Evolutionary conservation across 2,797 vertebrate species (phyloP), one percentile per base, ranked within the genome.

Genomic region (Pipistrellus kuhlii): DNA sequence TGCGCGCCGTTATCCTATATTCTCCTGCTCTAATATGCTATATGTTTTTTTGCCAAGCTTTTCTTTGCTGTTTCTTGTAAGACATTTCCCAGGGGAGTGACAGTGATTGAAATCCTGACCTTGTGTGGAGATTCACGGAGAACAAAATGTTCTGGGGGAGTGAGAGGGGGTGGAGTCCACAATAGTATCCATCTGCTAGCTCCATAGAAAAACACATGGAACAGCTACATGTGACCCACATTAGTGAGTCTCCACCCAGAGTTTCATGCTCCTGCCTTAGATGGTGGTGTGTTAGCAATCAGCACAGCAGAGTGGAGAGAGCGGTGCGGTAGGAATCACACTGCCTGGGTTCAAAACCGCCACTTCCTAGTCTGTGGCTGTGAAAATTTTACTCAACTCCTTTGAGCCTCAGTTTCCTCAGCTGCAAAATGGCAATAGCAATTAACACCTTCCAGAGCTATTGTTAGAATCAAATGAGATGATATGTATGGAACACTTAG

Each of bases 21-120:
- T 83, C 77, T 85, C 38, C 44, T 64, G n/a, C n/a, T 88, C 25
- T 53, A 51, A 48, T 18, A 57, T 20, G 53, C 76, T 93, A 15
- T 21, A 0, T 1, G 41, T 46, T 66, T 94, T 62, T 41, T 48
- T 32, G 14, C 64, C 73, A 59, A 77, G 78, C 2, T 94, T 95
- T 85, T 87, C 32, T 32, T 93, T 71, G 21, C 73, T 94, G 21
- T 80, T 93, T 91, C 88, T 90, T 87, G 35, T 82, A 75, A 90
- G 83, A 32, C 35, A 85, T 93, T 95, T 84, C 85, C 92, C 80
- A 85, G 76, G 18, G 55, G 66, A 92, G 44, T 23, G 32, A 77
- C 27, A 55, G 44, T 41, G 41, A 38, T 64, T 81, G 72, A 89
- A 94, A 92, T 91, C 64, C 71, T 85, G 27, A 88, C 66, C 75